phyloP scores from a whole-genome alignment of 92 coral and sea anemone genomes.

The Zoanthus gigantus region DNA sequence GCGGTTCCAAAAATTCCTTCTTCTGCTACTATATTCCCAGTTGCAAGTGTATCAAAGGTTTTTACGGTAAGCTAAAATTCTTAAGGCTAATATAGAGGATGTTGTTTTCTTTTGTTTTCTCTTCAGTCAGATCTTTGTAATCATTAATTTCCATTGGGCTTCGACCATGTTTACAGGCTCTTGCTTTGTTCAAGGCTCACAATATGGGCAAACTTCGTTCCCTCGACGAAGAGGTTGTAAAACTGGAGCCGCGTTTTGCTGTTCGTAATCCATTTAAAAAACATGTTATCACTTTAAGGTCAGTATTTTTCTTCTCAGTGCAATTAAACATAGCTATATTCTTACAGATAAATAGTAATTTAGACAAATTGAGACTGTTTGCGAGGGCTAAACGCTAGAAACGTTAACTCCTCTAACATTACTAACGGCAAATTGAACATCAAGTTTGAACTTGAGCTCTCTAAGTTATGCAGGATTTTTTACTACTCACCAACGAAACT shows the following conservation, averaged over 20 bases:
- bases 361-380: not conserved
- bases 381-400: too few species aligned
- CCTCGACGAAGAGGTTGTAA: conserved; percentile 72
- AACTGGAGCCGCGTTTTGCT: conserved; percentile 69
- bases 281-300: conserved; percentile 81
- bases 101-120: too few species aligned
- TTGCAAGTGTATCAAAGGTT: conserved; percentile 90
- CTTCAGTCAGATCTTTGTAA: too few species aligned
- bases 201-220: conserved; percentile 58
- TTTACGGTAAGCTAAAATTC: conserved; percentile 74
- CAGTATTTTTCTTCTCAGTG: too few species aligned
- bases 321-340: too few species aligned
- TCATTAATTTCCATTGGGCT: not conserved
- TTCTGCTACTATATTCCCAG: conserved; percentile 70
- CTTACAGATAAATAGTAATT: not conserved
- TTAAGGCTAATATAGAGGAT: too few species aligned
- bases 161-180: conserved; percentile 57
- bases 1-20: conserved; percentile 50
- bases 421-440: too few species aligned
- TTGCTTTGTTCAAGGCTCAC: conserved; percentile 82
- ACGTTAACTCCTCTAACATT: too few species aligned
- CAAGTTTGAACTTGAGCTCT: too few species aligned
- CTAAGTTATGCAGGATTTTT: too few species aligned
- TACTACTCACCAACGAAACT: too few species aligned
- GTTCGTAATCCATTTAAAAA: conserved; percentile 78